Percentiles rank a stretch among this genome's conserved stretches.
phyloP scores from a whole-genome alignment of 92 coral and sea anemone genomes.

The Plumapathes pennacea region DNA sequence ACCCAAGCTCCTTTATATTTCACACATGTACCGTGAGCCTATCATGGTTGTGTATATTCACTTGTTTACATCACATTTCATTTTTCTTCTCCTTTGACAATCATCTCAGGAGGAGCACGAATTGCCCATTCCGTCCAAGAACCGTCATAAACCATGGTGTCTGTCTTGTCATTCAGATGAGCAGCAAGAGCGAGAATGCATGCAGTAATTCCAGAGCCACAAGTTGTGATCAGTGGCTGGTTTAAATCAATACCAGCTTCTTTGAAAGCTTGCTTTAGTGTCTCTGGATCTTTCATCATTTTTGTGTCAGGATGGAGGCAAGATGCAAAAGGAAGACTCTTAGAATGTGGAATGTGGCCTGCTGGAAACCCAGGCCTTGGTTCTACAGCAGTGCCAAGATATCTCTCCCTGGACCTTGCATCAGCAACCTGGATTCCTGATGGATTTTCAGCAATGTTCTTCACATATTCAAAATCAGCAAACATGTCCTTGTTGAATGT shows the following conservation, averaged over 20 bases:
- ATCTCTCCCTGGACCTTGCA: constrained; percentile 80
- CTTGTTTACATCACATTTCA: no score
- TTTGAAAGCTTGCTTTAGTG: constrained; percentile 67
- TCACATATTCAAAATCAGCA: constrained; percentile 74
- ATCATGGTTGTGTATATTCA: no score
- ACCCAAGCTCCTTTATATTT: no score
- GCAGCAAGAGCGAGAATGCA: constrained; percentile 71
- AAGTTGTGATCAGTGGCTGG: constrained; percentile 74
- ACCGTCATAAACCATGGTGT: constrained; percentile 88
- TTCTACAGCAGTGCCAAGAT: constrained; percentile 71
- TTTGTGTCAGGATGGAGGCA: constrained; percentile 62
- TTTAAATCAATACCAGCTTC: constrained; percentile 70
- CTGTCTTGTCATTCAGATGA: constrained; percentile 72
- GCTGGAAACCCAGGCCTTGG: constrained; percentile 76
- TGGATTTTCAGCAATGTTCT: constrained; percentile 45
- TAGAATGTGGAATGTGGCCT: constrained; percentile 84
- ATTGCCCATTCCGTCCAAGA: constrained; percentile 94
- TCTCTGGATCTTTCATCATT: constrained; percentile 72
- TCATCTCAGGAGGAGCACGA: constrained; percentile 86
- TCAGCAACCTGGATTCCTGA: constrained; percentile 69
- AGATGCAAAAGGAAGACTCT: constrained; percentile 62
- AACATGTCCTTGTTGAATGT: constrained; percentile 61
- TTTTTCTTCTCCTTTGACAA: no score
- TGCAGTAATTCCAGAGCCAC: constrained; percentile 92
- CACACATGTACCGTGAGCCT: no score